Percentiles rank a stretch among this genome's conserved stretches.
Conservation (phyloP, 1,140 invertebrate species). For the Bombus waltoni region DNA sequence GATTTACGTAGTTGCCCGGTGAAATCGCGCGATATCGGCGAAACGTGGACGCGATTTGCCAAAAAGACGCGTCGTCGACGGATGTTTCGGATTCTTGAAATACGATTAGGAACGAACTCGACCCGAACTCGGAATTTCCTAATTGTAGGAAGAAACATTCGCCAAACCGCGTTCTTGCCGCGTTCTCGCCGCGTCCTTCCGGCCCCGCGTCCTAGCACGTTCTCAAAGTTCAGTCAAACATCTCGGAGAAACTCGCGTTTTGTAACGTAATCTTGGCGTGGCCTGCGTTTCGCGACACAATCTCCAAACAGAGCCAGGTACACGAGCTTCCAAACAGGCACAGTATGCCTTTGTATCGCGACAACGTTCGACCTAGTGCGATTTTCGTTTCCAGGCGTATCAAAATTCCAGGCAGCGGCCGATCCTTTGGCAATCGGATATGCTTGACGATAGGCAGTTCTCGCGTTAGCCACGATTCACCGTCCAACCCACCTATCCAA, state of each 20-base stretch:
- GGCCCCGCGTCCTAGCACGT: neutral
- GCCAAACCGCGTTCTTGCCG: too few relatives aligned
- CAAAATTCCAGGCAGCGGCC: neutral
- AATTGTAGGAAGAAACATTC: too few relatives aligned
- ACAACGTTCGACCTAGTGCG: neutral
- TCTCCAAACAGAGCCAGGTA: too few relatives aligned
- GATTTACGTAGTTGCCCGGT: neutral
- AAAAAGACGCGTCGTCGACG: too few relatives aligned
- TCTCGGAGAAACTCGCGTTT: neutral
- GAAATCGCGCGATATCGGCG: rapidly evolving
- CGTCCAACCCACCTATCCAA: neutral
- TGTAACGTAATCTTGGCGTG: neutral
- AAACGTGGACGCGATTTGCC: too few relatives aligned
- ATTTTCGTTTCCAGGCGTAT: neutral
- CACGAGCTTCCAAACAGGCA: neutral
- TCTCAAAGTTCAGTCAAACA: neutral
- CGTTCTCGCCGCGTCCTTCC: too few relatives aligned
- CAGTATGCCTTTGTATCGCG: neutral
- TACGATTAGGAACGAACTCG: too few relatives aligned
- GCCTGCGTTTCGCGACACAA: neutral
- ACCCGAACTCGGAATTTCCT: too few relatives aligned
- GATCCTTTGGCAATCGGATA: constrained; percentile 19
- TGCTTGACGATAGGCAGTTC: neutral
- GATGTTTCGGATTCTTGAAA: neutral
- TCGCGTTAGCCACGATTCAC: neutral